Conservation (phyloP, 2,888 invertebrate species). For the Phaedon cochleariae region DNA sequence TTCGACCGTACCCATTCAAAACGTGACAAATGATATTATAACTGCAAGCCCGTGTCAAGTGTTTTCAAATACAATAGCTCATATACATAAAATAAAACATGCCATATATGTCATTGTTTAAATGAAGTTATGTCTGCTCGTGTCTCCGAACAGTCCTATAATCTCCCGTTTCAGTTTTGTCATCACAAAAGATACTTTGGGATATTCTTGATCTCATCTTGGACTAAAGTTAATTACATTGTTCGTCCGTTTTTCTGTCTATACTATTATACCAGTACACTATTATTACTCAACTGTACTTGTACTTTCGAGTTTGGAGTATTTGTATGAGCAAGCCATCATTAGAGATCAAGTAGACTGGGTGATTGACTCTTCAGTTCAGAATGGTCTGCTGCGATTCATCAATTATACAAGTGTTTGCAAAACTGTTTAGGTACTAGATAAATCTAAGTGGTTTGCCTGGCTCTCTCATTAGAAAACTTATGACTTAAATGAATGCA, state of each 20-base stretch:
- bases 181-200: not conserved
- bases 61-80: not conserved
- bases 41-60: not conserved
- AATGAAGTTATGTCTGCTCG: not conserved
- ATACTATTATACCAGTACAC: no score
- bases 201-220: not conserved
- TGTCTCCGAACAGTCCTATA: not conserved
- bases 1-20: not conserved
- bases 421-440: not conserved
- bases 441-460: not conserved
- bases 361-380: not conserved
- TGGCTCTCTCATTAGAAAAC: no score
- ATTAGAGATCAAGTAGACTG: not conserved
- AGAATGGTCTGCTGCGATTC: not conserved
- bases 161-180: not conserved
- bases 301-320: no score
- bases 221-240: not conserved
- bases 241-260: not conserved
- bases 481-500: not conserved
- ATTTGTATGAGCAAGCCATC: not conserved
- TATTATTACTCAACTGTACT: no score
- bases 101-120: not conserved
- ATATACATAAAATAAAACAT: constrained; percentile 2
- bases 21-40: constrained; percentile 2
- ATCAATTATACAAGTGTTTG: not conserved